phyloP scores from a whole-genome alignment of 2,113 vertebrate species.

The Atrichornis clamosus region DNA sequence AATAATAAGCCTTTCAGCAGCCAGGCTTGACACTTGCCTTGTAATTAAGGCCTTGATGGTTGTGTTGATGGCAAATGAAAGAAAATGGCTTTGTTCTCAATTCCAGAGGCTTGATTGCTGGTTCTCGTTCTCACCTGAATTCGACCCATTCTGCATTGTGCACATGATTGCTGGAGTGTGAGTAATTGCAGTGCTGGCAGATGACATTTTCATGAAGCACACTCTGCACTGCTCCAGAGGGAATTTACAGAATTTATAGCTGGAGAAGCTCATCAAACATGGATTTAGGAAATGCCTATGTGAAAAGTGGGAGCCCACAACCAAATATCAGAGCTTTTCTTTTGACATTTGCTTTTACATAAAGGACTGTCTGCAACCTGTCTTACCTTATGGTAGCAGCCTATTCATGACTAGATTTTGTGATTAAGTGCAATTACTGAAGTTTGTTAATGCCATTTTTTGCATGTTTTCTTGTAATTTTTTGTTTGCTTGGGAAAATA shows the following conservation, averaged over 20 bases:
- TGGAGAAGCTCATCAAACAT: slow-evolving; percentile 77
- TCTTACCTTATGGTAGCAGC: slow-evolving; percentile 38
- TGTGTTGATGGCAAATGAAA: slow-evolving; percentile 83
- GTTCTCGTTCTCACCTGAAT: slow-evolving; percentile 85
- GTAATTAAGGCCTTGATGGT: slow-evolving; percentile 87
- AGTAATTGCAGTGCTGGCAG: slow-evolving; percentile 80
- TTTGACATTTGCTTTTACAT: slow-evolving; percentile 71
- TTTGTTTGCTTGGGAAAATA: neutral
- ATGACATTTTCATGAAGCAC: slow-evolving; percentile 81
- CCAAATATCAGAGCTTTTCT: slow-evolving; percentile 70
- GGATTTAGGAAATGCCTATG: slow-evolving; percentile 77
- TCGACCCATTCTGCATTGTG: slow-evolving; percentile 78
- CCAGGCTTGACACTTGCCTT: slow-evolving; percentile 79
- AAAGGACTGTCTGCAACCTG: slow-evolving; percentile 51
- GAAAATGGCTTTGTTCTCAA: slow-evolving; percentile 86
- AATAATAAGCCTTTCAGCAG: slow-evolving; percentile 83
- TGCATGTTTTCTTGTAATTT: neutral
- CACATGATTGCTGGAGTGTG: slow-evolving; percentile 81
- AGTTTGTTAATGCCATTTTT: neutral
- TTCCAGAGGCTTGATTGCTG: slow-evolving; percentile 83
- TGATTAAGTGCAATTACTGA: neutral
- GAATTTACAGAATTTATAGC: slow-evolving; percentile 74
- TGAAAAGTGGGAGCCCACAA: slow-evolving; percentile 65
- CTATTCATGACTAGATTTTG: neutral
- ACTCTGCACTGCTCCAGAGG: slow-evolving; percentile 71